Conservation (phyloP, 2,797 vertebrate genomes). For the Tokudaia tokunoshimensis region DNA sequence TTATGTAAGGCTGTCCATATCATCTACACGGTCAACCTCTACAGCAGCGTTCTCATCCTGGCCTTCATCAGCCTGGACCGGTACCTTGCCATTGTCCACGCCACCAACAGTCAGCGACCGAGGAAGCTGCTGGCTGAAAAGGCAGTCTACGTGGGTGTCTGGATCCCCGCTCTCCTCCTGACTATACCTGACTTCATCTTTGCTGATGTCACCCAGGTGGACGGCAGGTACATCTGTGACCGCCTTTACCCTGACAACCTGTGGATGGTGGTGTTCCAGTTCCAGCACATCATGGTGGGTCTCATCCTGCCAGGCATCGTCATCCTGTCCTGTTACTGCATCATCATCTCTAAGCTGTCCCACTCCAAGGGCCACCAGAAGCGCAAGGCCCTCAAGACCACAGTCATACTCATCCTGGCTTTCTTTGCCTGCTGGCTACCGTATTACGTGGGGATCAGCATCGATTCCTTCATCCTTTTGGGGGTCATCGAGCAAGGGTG, state of each 20-base stretch:
- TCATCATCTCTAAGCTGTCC: conserved; percentile 96
- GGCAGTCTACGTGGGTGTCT: conserved; percentile 96
- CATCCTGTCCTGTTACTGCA: conserved; percentile 97
- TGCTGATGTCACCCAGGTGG: conserved; percentile 85
- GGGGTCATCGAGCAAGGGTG: conserved; percentile 91
- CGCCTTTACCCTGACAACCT: conserved; percentile 91
- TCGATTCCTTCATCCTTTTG: conserved; percentile 93
- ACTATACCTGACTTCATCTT: conserved; percentile 97
- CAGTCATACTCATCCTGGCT: conserved; percentile 96
- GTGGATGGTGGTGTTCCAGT: conserved; percentile 94
- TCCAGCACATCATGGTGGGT: conserved; percentile 96
- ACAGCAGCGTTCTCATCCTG: conserved; percentile 97
- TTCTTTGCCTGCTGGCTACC: conserved; percentile 99
- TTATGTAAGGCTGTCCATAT: conserved; percentile 95
- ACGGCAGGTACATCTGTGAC: conserved; percentile 90
- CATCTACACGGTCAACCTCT: conserved; percentile 98
- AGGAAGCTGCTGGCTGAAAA: conserved; percentile 94
- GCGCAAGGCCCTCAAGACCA: conserved; percentile 97
- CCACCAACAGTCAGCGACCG: conserved; percentile 95
- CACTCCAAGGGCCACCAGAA: conserved; percentile 96
- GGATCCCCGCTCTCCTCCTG: conserved; percentile 95
- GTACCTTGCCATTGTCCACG: conserved; percentile 96
- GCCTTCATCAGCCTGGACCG: conserved; percentile 98
- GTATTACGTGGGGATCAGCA: conserved; percentile 94
- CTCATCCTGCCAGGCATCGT: conserved; percentile 96